Percentiles rank a stretch among this genome's conserved stretches.
These are phyloP conservation scores for Scalopus aquaticus DNA, from an alignment of 2,113 vertebrate species.

Conservation along the genomic window DNA sequence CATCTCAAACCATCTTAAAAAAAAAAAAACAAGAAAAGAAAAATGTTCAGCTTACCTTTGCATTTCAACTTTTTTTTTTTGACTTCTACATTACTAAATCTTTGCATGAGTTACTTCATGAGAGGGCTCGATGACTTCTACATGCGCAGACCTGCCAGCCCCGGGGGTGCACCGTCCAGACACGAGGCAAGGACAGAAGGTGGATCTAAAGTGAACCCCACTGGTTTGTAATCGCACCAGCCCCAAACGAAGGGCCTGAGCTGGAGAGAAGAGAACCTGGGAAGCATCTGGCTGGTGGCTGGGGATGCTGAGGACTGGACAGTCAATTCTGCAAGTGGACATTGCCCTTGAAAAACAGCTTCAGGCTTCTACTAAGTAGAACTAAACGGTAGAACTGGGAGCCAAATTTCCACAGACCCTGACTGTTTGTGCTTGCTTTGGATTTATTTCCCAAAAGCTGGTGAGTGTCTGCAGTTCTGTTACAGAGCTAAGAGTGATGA, in stretches of 20 bases:
- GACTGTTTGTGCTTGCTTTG: not conserved
- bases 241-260: not conserved
- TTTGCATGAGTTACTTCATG: not conserved
- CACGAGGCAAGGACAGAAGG: fast-evolving
- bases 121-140: not conserved
- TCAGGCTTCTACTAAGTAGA: not conserved
- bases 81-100: not conserved
- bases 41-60: constrained; percentile 62
- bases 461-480: not conserved
- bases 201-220: not conserved
- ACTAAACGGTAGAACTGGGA: not conserved
- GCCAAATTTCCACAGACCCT: not conserved
- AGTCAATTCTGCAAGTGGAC: not conserved
- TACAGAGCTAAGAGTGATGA: not conserved
- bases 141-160: not conserved
- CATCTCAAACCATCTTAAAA: constrained; percentile 52
- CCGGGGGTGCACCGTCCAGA: fast-evolving
- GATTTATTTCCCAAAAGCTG: not conserved
- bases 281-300: not conserved
- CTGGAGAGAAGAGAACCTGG: not conserved
- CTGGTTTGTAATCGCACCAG: fast-evolving
- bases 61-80: not conserved
- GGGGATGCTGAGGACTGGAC: not conserved
- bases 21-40: not conserved
- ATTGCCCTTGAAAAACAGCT: not conserved